Conservation (phyloP, 2,797 vertebrate genomes). For the Periparus ater region DNA sequence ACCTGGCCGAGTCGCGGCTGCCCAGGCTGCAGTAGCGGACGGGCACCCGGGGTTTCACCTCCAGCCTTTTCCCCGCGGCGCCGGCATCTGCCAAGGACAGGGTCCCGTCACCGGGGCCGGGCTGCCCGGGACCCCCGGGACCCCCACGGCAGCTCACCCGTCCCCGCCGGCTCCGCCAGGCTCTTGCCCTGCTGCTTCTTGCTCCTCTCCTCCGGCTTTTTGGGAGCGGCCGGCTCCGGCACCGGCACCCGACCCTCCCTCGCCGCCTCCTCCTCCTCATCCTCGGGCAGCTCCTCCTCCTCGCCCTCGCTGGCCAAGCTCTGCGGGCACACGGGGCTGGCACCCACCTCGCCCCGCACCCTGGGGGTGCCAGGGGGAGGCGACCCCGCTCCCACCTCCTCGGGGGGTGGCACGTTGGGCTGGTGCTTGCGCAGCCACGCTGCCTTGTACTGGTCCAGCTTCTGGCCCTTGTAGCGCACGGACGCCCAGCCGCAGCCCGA, state of each 20-base stretch:
- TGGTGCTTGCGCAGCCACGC: slow-evolving; percentile 93
- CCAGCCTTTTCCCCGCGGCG: slow-evolving; percentile 61
- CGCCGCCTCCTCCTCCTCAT: slow-evolving; percentile 79
- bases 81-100: slow-evolving; percentile 29
- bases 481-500: slow-evolving; percentile 97
- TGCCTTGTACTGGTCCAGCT: slow-evolving; percentile 95
- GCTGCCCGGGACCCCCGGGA: accelerated
- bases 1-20: slow-evolving; percentile 90
- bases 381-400: slow-evolving; percentile 73
- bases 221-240: slow-evolving; percentile 72
- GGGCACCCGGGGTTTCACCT: slow-evolving; percentile 80
- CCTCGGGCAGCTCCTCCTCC: slow-evolving; percentile 86
- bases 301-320: slow-evolving; percentile 92
- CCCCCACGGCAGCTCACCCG: background rate
- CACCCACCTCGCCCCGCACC: accelerated
- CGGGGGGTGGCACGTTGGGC: slow-evolving; percentile 77
- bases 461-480: slow-evolving; percentile 94
- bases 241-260: slow-evolving; percentile 76
- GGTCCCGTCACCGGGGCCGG: background rate
- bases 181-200: slow-evolving; percentile 62
- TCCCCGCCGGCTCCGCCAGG: slow-evolving; percentile 5
- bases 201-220: slow-evolving; percentile 79
- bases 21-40: slow-evolving; percentile 91
- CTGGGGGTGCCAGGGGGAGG: background rate
- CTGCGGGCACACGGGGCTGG: slow-evolving; percentile 64